phyloP scores from a whole-genome alignment of 2,888 invertebrate species.

The Coenonympha arcania region DNA sequence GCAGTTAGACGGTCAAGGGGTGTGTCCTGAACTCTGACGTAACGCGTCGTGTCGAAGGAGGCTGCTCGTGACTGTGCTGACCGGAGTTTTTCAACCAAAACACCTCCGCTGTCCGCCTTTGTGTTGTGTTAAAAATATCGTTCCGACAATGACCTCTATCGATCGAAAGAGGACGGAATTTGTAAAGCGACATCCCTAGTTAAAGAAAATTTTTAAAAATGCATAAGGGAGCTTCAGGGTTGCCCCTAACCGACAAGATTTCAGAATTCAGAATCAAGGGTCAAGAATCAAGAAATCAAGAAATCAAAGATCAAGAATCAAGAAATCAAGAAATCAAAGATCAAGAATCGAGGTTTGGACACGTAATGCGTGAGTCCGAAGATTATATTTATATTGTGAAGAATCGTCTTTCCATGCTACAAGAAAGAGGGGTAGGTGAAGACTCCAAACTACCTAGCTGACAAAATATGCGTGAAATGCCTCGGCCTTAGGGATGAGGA shows the following conservation, averaged over 20 bases:
- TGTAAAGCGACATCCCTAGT: not conserved
- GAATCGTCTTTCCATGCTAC: too few species aligned
- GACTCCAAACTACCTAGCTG: too few species aligned
- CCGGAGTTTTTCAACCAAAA: constrained; percentile 35
- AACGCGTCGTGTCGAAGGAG: constrained; percentile 44
- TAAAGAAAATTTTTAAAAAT: not conserved
- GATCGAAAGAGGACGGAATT: not conserved
- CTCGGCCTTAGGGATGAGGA: too few species aligned
- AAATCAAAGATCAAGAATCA: too few species aligned
- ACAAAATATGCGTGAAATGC: too few species aligned
- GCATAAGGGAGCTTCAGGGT: not conserved
- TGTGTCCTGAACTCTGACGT: constrained; percentile 52
- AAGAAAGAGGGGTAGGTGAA: too few species aligned
- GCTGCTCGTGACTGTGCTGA: constrained; percentile 47
- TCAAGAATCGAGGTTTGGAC: too few species aligned
- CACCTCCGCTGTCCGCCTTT: constrained; percentile 1
- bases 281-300: too few species aligned
- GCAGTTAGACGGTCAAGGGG: constrained; percentile 34
- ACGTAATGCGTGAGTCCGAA: too few species aligned
- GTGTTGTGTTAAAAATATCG: constrained; percentile 3
- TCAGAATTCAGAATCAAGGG: too few species aligned
- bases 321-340: too few species aligned
- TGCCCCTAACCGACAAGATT: not conserved
- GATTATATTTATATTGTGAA: too few species aligned
- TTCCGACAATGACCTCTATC: constrained; percentile 4